These are phyloP conservation scores for Chamaedrilus cognettii DNA, from an alignment of 2,888 invertebrate species.

Conservation along the genomic window DNA sequence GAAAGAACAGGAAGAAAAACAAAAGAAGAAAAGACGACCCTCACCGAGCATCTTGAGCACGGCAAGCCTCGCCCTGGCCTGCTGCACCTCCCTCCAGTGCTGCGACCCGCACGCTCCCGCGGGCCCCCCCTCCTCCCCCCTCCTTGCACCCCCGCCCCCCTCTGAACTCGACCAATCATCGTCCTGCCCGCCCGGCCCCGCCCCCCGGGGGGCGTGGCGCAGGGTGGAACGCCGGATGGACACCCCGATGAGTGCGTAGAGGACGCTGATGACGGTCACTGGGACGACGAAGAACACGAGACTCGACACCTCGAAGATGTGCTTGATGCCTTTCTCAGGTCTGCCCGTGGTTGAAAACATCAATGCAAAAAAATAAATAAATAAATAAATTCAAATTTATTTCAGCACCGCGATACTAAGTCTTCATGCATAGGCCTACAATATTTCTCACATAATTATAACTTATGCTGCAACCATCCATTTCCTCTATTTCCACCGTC, in stretches of 20 bases:
- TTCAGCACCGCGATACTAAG: no score
- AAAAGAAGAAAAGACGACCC: background rate
- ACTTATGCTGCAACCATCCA: no score
- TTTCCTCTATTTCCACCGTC: no score
- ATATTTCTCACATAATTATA: no score
- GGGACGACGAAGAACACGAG: slow-evolving; percentile 81
- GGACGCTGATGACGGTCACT: slow-evolving; percentile 80
- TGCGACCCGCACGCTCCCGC: slow-evolving; percentile 26
- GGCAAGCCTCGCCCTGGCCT: slow-evolving; percentile 52
- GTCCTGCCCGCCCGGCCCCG: no score
- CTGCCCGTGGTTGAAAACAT: no score
- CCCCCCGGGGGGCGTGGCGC: no score
- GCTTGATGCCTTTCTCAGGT: slow-evolving; percentile 25
- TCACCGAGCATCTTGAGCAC: slow-evolving; percentile 67
- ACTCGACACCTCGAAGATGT: slow-evolving; percentile 68
- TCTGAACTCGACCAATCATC: background rate
- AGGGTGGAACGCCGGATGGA: slow-evolving; percentile 42
- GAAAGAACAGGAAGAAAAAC: no score
- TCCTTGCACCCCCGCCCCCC: background rate
- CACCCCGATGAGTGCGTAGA: slow-evolving; percentile 66
- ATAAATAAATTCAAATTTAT: no score
- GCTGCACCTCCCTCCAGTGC: slow-evolving; percentile 28
- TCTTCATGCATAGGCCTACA: no score
- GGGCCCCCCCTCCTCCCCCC: slow-evolving; percentile 13
- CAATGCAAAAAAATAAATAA: no score